phyloP scores from a whole-genome alignment of 2,888 invertebrate genomes.

The Hylaea fasciaria region DNA sequence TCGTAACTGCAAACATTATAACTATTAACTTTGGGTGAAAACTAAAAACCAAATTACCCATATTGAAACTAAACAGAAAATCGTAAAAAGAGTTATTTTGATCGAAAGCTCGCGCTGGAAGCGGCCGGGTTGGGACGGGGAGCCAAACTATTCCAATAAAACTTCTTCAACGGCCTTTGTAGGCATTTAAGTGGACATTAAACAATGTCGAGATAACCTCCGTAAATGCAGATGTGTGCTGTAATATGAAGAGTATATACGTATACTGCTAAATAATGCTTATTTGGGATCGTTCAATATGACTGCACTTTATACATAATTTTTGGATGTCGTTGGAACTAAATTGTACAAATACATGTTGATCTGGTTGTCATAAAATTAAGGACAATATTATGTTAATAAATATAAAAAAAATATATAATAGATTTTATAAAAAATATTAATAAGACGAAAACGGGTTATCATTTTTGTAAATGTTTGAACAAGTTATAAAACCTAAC shows the following conservation, averaged over 20 bases:
- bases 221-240: constrained; percentile 9
- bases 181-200: constrained; percentile 46
- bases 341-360: too few relatives aligned
- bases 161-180: constrained; percentile 62
- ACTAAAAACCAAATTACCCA: constrained; percentile 35
- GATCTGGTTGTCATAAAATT: too few relatives aligned
- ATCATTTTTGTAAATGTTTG: too few relatives aligned
- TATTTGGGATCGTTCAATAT: too few relatives aligned
- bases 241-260: background rate
- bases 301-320: too few relatives aligned
- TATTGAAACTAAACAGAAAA: constrained; percentile 51
- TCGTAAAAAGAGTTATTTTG: constrained; percentile 62
- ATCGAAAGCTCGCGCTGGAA: constrained; percentile 53
- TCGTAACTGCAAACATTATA: constrained; percentile 8
- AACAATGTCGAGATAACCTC: constrained; percentile 27
- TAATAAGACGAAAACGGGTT: too few relatives aligned
- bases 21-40: constrained; percentile 16
- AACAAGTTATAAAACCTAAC: too few relatives aligned
- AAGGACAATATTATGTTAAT: too few relatives aligned
- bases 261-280: background rate
- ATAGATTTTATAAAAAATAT: too few relatives aligned
- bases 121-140: constrained; percentile 43
- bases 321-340: too few relatives aligned
- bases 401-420: too few relatives aligned
- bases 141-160: constrained; percentile 73